A percentile compares a stretch with the other conserved stretches of the same genome.
Conservation (phyloP, 2,113 vertebrate genomes). For the Odontesthes bonariensis region DNA sequence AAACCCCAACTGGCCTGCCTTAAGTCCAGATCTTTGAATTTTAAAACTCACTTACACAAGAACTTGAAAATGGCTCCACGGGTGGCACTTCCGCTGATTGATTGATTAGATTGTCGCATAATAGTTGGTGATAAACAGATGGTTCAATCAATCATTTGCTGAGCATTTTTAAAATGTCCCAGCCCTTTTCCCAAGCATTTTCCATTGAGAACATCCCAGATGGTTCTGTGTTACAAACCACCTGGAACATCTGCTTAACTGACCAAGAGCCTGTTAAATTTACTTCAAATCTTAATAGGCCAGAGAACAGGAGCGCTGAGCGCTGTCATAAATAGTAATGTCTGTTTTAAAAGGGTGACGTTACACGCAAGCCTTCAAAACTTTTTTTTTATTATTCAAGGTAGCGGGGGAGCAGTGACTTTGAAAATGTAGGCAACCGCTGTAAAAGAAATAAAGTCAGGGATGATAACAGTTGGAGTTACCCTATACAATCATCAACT, state of each 20-base stretch:
- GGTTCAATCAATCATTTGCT: neutral
- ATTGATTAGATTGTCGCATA: neutral
- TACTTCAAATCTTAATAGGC: constrained; percentile 6
- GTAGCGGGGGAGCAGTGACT: neutral
- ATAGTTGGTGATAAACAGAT: neutral
- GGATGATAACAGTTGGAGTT: neutral
- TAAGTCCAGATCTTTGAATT: neutral
- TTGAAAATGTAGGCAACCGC: neutral
- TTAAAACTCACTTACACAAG: neutral
- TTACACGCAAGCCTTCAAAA: neutral
- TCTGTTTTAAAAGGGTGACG: constrained; percentile 10
- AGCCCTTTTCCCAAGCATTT: neutral
- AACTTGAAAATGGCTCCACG: neutral
- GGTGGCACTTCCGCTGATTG: neutral
- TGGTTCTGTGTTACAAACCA: neutral
- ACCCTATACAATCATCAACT: neutral
- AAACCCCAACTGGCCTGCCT: no score
- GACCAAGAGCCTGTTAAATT: constrained; percentile 1
- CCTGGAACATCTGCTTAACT: constrained; percentile 11
- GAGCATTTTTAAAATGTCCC: neutral
- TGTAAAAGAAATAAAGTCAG: neutral
- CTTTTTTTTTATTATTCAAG: neutral
- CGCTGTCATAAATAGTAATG: neutral
- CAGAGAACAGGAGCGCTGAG: neutral
- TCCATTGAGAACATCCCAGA: neutral